Evolutionary conservation across 30 jellyfish, hydroid and myxozoan species (phyloP).

Genomic region (Rhopilema esculentum): DNA sequence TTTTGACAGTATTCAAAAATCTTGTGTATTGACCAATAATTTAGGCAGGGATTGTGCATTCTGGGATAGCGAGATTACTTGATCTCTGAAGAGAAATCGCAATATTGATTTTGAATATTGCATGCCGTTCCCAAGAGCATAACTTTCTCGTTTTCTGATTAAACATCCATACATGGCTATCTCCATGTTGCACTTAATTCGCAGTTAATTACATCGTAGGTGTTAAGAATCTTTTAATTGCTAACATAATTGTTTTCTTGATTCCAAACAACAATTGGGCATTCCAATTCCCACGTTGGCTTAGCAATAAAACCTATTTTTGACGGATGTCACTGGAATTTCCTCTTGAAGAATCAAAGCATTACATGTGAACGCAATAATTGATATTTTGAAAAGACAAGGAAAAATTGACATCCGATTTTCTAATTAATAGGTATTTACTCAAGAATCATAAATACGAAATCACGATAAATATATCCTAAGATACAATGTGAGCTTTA

Average conservation of each 20-base stretch:
- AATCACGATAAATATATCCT: background rate
- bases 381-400: background rate
- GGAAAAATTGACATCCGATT: background rate
- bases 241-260: background rate
- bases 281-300: slow-evolving; percentile 46
- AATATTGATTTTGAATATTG: background rate
- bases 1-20: background rate
- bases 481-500: no score
- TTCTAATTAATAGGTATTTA: background rate
- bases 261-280: slow-evolving; percentile 2
- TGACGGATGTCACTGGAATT: slow-evolving; percentile 16
- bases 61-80: no score
- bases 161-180: background rate
- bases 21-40: no score
- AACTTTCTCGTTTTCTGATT: background rate
- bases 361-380: background rate
- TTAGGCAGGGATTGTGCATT: no score
- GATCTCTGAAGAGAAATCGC: background rate
- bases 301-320: slow-evolving; percentile 40
- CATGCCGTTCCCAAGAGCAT: background rate
- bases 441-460: background rate
- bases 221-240: slow-evolving; percentile 6
- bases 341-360: background rate
- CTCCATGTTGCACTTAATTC: background rate
- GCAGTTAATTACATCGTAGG: slow-evolving; percentile 22